A percentile compares a stretch with the other conserved stretches of the same genome.
phyloP scores from a whole-genome alignment of 2,113 vertebrate species.

The Bothrops jararaca region DNA sequence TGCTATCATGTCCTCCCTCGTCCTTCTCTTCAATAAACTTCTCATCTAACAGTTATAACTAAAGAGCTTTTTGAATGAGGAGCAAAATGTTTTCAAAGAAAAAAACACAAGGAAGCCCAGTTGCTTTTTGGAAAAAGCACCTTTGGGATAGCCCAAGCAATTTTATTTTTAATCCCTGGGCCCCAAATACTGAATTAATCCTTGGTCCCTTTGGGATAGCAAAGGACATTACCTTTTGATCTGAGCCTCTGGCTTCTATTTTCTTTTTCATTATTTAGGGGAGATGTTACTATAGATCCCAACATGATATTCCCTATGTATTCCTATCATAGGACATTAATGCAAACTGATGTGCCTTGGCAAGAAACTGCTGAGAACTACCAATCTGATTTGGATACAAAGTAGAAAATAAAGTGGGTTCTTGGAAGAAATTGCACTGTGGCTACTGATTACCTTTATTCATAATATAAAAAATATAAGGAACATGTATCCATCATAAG shows the following conservation, averaged over 20 bases:
- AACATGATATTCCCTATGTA: background rate
- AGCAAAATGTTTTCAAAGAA: background rate
- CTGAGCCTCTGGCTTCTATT: background rate
- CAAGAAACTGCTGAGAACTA: background rate
- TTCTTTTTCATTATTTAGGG: background rate
- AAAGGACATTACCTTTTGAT: background rate
- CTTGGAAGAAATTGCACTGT: background rate
- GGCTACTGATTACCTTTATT: background rate
- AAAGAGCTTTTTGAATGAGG: background rate
- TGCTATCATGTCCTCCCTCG: too few relatives aligned
- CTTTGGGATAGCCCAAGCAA: background rate
- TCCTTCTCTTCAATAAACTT: background rate
- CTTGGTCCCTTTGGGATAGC: background rate
- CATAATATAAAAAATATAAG: background rate
- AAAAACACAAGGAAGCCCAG: background rate
- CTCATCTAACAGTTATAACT: background rate
- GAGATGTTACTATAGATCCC: background rate
- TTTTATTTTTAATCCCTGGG: background rate
- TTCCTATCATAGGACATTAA: background rate
- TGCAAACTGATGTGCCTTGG: background rate
- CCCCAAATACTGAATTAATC: background rate
- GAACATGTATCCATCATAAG: background rate
- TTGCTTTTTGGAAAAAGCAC: background rate
- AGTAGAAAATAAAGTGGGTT: background rate
- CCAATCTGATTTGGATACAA: background rate